These are phyloP conservation scores for Cavia porcellus DNA, from an alignment of 2,113 vertebrate species.

Conservation along the genomic window DNA sequence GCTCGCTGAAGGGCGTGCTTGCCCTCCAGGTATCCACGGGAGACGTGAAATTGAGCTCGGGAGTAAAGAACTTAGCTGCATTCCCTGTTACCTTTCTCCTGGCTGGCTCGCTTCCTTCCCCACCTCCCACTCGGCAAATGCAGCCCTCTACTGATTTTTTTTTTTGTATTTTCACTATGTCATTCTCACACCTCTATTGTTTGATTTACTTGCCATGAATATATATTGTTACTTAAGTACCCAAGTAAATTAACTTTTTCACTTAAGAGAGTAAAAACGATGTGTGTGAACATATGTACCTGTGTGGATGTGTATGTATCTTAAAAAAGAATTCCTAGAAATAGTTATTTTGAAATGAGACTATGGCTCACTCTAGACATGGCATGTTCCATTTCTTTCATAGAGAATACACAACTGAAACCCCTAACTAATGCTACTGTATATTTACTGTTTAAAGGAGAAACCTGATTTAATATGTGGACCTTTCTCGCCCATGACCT, in stretches of 20 bases:
- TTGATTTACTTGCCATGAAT: conserved; percentile 29
- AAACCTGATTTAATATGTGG: neutral
- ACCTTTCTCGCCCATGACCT: neutral
- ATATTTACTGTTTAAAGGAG: neutral
- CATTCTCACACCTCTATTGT: neutral
- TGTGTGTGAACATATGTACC: neutral
- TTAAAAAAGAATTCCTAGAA: neutral
- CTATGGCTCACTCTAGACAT: neutral
- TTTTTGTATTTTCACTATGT: neutral
- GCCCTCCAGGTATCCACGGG: neutral
- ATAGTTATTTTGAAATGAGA: conserved; percentile 16
- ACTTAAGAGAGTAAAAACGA: neutral
- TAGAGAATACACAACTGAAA: neutral
- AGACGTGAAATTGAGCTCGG: neutral
- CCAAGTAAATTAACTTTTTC: neutral
- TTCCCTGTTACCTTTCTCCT: neutral
- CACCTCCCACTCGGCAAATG: neutral
- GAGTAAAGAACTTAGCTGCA: neutral
- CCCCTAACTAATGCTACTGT: neutral
- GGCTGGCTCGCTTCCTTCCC: neutral
- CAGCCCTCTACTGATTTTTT: neutral
- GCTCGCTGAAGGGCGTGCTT: too few species aligned
- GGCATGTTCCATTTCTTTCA: neutral
- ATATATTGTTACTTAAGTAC: neutral
- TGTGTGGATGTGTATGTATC: neutral